These are phyloP conservation scores for Mus pahari DNA, from an alignment of 2,113 vertebrate genomes.

Conservation along the genomic window DNA sequence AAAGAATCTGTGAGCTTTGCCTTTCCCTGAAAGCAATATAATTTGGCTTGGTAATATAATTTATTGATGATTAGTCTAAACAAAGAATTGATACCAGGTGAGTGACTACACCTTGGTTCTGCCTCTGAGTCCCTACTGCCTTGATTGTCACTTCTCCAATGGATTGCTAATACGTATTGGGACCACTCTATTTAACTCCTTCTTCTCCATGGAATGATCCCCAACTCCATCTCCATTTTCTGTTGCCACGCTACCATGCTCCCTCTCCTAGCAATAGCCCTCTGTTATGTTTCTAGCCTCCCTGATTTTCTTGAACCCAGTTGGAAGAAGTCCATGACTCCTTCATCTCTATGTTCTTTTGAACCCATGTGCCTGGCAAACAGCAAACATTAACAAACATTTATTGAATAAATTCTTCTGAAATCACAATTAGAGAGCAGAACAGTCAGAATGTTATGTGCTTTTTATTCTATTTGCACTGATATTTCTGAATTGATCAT, in stretches of 20 bases:
- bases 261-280: background rate
- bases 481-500: background rate
- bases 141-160: background rate
- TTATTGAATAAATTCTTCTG: conserved; percentile 46
- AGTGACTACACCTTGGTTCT: background rate
- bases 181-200: background rate
- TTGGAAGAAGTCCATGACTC: background rate
- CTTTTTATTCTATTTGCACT: background rate
- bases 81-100: background rate
- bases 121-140: background rate
- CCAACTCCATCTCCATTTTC: background rate
- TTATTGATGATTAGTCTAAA: conserved; percentile 21
- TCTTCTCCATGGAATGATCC: background rate
- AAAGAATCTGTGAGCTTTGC: background rate
- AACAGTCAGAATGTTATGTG: background rate
- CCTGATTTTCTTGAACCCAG: background rate
- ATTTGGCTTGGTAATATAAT: conserved; percentile 27
- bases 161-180: background rate
- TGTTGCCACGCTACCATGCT: background rate
- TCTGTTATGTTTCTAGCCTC: background rate
- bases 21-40: background rate
- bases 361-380: background rate
- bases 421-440: background rate
- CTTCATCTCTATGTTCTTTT: conserved; percentile 33
- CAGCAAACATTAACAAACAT: conserved; percentile 27